These are phyloP conservation scores for Tamandua tetradactyla DNA, from an alignment of 2,797 vertebrate species.

Conservation along the genomic window DNA sequence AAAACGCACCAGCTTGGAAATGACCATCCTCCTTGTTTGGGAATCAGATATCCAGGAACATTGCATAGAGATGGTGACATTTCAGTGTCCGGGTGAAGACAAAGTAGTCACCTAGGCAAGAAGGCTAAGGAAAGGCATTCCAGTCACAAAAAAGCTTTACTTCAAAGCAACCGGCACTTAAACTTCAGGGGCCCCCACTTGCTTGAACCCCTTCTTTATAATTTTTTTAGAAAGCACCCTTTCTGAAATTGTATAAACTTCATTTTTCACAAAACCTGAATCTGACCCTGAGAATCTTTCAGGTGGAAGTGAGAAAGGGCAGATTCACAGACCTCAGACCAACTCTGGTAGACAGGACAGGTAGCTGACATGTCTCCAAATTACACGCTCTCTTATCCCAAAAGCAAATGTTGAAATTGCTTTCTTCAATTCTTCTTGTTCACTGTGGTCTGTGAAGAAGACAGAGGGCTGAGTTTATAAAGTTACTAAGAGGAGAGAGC, in stretches of 20 bases:
- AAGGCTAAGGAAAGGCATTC: neutral
- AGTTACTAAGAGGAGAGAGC: neutral
- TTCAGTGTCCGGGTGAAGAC: neutral
- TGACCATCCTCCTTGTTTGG: neutral
- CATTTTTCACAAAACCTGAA: neutral
- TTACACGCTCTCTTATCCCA: neutral
- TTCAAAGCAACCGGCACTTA: accelerated
- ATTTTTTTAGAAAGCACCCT: neutral
- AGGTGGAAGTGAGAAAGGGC: neutral
- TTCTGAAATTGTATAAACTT: neutral
- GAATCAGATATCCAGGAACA: neutral
- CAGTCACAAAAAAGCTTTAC: neutral
- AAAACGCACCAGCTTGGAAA: neutral
- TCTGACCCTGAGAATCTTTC: neutral
- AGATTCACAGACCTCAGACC: neutral
- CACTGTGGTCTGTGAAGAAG: neutral
- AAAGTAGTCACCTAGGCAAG: neutral
- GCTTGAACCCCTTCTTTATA: neutral
- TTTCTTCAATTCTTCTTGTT: neutral
- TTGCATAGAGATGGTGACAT: neutral
- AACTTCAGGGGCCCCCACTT: neutral
- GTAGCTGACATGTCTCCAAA: neutral
- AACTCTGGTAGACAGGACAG: neutral
- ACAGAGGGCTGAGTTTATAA: neutral
- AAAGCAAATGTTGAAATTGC: neutral